Evolutionary conservation across 2,113 vertebrate species (phyloP).

Genomic region (Rhegmatorhina hoffmannsi): DNA sequence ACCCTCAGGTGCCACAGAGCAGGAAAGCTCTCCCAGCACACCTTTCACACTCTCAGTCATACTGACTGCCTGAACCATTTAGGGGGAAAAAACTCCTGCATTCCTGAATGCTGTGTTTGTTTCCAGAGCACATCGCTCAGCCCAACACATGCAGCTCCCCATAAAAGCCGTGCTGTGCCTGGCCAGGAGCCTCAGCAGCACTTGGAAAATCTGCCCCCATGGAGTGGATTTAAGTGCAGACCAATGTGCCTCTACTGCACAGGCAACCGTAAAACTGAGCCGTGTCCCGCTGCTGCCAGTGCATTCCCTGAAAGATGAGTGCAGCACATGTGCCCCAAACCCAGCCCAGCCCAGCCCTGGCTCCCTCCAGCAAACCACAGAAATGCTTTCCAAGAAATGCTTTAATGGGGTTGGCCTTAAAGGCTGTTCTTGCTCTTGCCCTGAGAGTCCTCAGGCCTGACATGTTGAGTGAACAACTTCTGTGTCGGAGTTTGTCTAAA

Average conservation of each 20-base stretch:
- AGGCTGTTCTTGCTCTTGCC: constrained; percentile 26
- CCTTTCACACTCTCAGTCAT: background rate
- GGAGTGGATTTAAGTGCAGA: constrained; percentile 46
- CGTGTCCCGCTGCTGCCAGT: constrained; percentile 62
- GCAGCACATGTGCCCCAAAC: constrained; percentile 74
- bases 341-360: constrained; percentile 69
- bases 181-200: constrained; percentile 47
- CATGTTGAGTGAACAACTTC: background rate
- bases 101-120: background rate
- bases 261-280: constrained; percentile 74
- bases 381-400: constrained; percentile 64
- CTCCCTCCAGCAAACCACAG: constrained; percentile 48
- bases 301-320: constrained; percentile 74
- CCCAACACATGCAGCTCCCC: background rate
- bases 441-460: background rate
- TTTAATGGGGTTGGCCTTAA: constrained; percentile 61
- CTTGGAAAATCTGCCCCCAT: constrained; percentile 60
- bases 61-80: background rate
- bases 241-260: constrained; percentile 51
- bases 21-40: background rate
- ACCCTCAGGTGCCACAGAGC: background rate
- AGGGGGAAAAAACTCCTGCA: background rate
- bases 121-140: background rate
- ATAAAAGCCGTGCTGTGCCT: constrained; percentile 25
- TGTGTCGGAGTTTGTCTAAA: background rate